phyloP scores from a whole-genome alignment of 1,140 invertebrate species.

The Euglossa dilemma region DNA sequence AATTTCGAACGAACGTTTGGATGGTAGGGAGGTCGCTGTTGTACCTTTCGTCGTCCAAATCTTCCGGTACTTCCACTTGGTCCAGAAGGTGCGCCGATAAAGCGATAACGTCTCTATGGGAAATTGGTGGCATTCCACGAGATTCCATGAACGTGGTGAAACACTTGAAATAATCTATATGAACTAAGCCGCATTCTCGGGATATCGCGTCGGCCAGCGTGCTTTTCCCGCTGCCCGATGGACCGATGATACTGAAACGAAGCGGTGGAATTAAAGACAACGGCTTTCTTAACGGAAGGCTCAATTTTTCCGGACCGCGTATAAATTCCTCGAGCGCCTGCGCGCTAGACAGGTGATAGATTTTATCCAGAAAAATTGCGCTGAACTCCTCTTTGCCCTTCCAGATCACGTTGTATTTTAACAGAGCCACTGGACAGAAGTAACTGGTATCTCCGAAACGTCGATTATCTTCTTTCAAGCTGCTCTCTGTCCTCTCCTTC shows the following conservation, averaged over 20 bases:
- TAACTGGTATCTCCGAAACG: constrained; percentile 82
- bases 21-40: constrained; percentile 29
- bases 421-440: constrained; percentile 83
- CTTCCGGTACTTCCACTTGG: constrained; percentile 41
- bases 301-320: constrained; percentile 76
- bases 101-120: constrained; percentile 48
- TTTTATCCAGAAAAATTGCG: constrained; percentile 81
- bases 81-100: constrained; percentile 76
- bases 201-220: constrained; percentile 80
- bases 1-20: constrained; percentile 67
- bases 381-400: constrained; percentile 83
- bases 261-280: constrained; percentile 78
- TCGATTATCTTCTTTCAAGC: constrained; percentile 71
- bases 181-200: constrained; percentile 82
- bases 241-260: constrained; percentile 83
- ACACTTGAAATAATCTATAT: constrained; percentile 80
- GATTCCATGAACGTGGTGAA: constrained; percentile 62
- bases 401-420: constrained; percentile 82
- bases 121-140: constrained; percentile 59
- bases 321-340: constrained; percentile 80
- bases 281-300: constrained; percentile 75
- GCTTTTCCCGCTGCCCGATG: constrained; percentile 82
- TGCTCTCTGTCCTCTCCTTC: constrained; percentile 42
- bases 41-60: constrained; percentile 40
- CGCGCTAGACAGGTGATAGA: constrained; percentile 81